Evolutionary conservation across 1,140 invertebrate genomes (phyloP), one percentile per base, ranked within the genome.

Genomic region (Pseudomyrmex cubaensis): DNA sequence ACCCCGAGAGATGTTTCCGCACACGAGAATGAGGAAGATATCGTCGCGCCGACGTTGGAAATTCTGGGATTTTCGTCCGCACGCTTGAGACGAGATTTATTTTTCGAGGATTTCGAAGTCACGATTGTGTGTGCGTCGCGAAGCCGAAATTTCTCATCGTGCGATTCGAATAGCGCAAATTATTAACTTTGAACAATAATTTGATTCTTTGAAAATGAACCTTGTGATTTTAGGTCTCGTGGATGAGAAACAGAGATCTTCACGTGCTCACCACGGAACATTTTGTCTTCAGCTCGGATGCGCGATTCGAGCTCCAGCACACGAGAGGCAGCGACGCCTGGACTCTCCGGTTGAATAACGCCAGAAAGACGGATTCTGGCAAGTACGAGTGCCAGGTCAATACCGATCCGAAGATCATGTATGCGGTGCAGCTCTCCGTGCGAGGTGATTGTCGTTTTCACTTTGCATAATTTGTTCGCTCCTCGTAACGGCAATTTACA

Each of bases 361-460:
- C 96, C 9, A 95, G 95, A 73, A 92, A 94, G 85, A 91, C 95
- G 9, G 97, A 98, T 92, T 94, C 96, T 13, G 97, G 97, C 50
- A 94, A 95, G 57, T 97, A 97, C 94, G 97, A 97, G 94, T 97
- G 97, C 89, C 97, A 97, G 93, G 95, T 97, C 89, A 97, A 97
- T 91, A 97, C 96, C 1, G 96, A 97, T 88, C 97, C 97, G n/a
- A 97, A 97, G 92, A 96, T 97, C 93, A 97, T 96, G 93, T 94
- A 96, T 87, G 95, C 95, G 77, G 95, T 97, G 86, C 95, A 95
- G 89, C 94, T 97, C 20, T 95, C 94, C 44, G 96, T 97, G 10
- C 92, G 95, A 93, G 96, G 96, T 97, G 92, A 84, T 76, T 86
- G 54, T 88, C 56, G 20, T 73, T 35, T 59, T 35, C 85, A 54